Conservation (phyloP, 2,797 vertebrate species). For the Gadopsis marmoratus region DNA sequence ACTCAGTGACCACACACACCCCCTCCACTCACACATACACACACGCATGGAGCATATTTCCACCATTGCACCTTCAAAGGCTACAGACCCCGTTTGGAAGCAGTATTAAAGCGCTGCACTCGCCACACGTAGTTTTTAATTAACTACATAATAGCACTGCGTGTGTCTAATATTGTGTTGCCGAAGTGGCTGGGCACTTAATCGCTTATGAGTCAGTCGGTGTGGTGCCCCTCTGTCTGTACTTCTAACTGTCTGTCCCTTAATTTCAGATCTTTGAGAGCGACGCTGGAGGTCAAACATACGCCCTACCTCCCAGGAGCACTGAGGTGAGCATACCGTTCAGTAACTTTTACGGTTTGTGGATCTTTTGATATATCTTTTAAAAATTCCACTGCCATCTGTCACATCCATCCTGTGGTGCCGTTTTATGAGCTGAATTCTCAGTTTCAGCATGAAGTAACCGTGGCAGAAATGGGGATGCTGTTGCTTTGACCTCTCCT, state of each 20-base stretch:
- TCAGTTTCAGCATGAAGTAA: constrained; percentile 41
- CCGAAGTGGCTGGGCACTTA: constrained; percentile 37
- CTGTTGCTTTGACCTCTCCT: constrained; percentile 57
- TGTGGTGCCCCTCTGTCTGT: constrained; percentile 65
- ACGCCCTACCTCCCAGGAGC: constrained; percentile 79
- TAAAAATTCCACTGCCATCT: constrained; percentile 54
- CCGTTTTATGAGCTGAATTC: constrained; percentile 37
- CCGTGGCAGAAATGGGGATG: constrained; percentile 1
- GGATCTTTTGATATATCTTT: constrained; percentile 50
- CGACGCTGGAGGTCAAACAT: constrained; percentile 82
- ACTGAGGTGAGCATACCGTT: constrained; percentile 85
- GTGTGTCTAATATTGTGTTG: constrained; percentile 60
- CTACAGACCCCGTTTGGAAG: constrained; percentile 57
- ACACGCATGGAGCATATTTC: constrained; percentile 42
- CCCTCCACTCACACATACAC: constrained; percentile 27
- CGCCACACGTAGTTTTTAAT: constrained; percentile 78
- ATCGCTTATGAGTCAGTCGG: constrained; percentile 62
- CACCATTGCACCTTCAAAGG: constrained; percentile 70
- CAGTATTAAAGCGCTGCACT: constrained; percentile 69
- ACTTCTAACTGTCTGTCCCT: constrained; percentile 51
- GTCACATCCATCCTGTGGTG: constrained; percentile 40
- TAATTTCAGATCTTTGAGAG: constrained; percentile 90
- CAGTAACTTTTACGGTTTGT: constrained; percentile 22
- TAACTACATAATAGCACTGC: constrained; percentile 68
- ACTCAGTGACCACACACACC: constrained; percentile 23